Evolutionary conservation across 1,140 invertebrate species (phyloP), one percentile per base, ranked within the genome.

Genomic region (Drosophila repletoides): DNA sequence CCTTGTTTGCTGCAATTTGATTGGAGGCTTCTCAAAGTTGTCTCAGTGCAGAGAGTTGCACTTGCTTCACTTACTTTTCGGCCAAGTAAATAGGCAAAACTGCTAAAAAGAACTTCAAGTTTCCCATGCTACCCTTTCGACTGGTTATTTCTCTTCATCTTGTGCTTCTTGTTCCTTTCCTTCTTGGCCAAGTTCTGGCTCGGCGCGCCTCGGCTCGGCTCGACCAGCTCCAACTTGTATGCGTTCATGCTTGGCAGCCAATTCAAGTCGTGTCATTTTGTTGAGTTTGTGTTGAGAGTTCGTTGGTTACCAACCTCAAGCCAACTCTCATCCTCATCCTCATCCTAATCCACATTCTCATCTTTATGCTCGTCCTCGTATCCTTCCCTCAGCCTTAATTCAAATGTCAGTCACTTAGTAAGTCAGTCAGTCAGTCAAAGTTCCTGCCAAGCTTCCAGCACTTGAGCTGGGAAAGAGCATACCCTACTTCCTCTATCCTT

Each of bases 201-300:
- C 77, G 63, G 60, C 76, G 65, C 61, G 66, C 61, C 72, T 33
- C 43, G 26, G 59, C 41, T 65, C 83, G 77, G n/a, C n/a, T 83
- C 77, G 63, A 64, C 76, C 70, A 65, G 66, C 61, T 76, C 41
- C 43, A 33, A 65, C 41, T 65, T 81, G 77, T 81, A 81, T 81
- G 79, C 77, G 79, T 83, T 83, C 74, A 83, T 76, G 77, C 79
- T 83, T 83, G 79, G 79, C 79, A 83, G 77, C 77, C 77, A 84
- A 83, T 84, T 83, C 77, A 83, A 83, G 77, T 83, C 77, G 77
- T 83, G 77, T 83, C 77, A 83, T 71, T 83, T 83, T 77, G 69
- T 84, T 83, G 77, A 84, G 77, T 83, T 83, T 84, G 69, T 84
- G 77, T 83, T 84, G 79, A 84, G 79, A 84, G 73, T 84, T 84